phyloP scores from a whole-genome alignment of 2,888 invertebrate genomes.

The Ramazzottius varieornatus region DNA sequence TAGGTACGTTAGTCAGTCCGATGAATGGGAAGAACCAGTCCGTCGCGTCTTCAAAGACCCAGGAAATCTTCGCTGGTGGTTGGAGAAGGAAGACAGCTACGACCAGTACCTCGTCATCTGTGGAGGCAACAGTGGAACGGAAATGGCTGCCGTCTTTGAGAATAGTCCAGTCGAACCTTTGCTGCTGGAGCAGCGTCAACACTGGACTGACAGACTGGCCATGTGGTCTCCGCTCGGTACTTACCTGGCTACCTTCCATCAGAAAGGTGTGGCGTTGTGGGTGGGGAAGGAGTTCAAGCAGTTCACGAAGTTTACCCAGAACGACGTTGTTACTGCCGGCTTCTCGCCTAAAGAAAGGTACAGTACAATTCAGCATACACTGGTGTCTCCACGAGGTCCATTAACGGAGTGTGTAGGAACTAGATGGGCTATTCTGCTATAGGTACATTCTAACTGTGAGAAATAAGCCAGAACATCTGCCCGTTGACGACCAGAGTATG shows the following conservation, averaged over 20 bases:
- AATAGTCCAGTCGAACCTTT: conserved; percentile 65
- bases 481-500: not conserved
- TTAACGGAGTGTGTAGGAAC: too few species aligned
- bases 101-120: conserved; percentile 79
- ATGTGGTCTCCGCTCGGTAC: conserved; percentile 94
- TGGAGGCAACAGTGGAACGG: conserved; percentile 37
- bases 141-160: conserved; percentile 56
- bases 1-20: conserved; percentile 57
- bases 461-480: not conserved
- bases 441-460: not conserved
- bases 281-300: conserved; percentile 75
- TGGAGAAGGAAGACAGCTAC: conserved; percentile 73
- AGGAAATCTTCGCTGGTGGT: conserved; percentile 68
- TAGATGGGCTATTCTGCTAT: too few species aligned
- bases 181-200: conserved; percentile 50
- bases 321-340: conserved; percentile 60
- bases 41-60: conserved; percentile 68
- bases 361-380: too few species aligned
- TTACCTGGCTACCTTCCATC: conserved; percentile 82
- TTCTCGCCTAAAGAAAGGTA: conserved; percentile 87
- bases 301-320: conserved; percentile 66
- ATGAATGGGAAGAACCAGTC: conserved; percentile 71
- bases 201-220: conserved; percentile 84
- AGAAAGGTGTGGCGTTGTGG: conserved; percentile 83
- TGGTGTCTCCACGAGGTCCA: too few species aligned